phyloP scores from a whole-genome alignment of 2,888 invertebrate species.

The Kuschelorhynchus macadamiae region DNA sequence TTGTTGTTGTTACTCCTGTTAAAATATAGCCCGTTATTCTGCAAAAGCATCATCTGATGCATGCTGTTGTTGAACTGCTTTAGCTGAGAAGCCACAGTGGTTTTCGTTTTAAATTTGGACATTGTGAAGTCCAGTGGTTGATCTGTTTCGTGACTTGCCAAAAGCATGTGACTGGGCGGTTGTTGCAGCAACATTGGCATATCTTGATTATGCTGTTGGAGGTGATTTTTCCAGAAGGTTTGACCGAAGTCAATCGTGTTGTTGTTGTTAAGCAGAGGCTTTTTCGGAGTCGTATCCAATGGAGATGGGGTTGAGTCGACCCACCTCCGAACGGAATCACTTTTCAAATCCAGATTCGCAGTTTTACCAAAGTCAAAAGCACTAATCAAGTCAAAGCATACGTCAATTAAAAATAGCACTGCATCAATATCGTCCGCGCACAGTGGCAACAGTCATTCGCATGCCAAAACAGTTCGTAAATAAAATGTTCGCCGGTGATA shows the following conservation, averaged over 20 bases:
- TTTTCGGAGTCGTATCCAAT: conserved; percentile 67
- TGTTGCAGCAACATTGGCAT: conserved; percentile 77
- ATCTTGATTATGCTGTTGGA: conserved; percentile 54
- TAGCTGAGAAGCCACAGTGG: conserved; percentile 63
- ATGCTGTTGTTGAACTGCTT: conserved; percentile 65
- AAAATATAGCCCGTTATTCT: conserved; percentile 67
- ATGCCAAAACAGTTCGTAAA: background rate
- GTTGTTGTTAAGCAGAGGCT: conserved; percentile 68
- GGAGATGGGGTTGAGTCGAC: conserved; percentile 73
- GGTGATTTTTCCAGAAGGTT: conserved; percentile 62
- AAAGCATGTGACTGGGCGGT: conserved; percentile 69
- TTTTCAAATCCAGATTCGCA: conserved; percentile 74
- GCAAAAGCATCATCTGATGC: conserved; percentile 67
- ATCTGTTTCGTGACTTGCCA: conserved; percentile 70
- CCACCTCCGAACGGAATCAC: conserved; percentile 74
- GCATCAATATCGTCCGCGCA: conserved; percentile 31
- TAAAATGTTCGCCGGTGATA: conserved; percentile 35
- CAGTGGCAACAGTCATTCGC: conserved; percentile 12
- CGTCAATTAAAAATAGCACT: conserved; percentile 12
- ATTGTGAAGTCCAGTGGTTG: conserved; percentile 84
- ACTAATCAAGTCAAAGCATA: conserved; percentile 27
- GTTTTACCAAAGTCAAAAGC: conserved; percentile 25
- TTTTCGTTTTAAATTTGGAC: conserved; percentile 71
- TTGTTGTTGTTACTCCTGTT: conserved; percentile 64
- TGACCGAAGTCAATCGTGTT: conserved; percentile 71